Percentiles rank a stretch among this genome's conserved stretches.
Conservation (phyloP, 2,113 vertebrate species). For the Leiothrix lutea region DNA sequence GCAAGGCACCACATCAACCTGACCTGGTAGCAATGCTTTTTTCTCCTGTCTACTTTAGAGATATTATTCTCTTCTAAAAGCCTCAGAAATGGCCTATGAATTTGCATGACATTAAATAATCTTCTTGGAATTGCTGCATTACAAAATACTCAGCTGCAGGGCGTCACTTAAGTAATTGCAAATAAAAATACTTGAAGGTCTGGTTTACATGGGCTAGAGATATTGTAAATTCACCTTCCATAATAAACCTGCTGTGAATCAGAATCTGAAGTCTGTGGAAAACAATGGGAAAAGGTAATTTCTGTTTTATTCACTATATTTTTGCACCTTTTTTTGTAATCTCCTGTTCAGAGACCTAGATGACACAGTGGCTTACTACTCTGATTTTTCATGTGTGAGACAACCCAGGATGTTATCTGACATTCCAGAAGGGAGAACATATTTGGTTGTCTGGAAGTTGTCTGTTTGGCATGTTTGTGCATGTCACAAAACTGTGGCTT, state of each 20-base stretch:
- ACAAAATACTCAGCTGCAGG: neutral
- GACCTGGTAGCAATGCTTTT: neutral
- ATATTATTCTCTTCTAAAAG: neutral
- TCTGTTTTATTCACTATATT: neutral
- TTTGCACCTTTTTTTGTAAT: neutral
- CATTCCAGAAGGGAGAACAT: neutral
- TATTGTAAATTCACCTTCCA: neutral
- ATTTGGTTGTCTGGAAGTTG: neutral
- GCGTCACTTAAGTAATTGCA: neutral
- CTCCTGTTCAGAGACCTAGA: neutral
- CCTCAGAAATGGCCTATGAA: neutral
- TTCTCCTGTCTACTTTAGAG: neutral
- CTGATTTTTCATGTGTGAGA: neutral
- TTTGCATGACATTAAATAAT: slow-evolving; percentile 19
- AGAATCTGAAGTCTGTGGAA: neutral
- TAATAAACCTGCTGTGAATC: neutral
- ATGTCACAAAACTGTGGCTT: neutral
- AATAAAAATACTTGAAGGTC: neutral
- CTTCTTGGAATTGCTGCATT: neutral
- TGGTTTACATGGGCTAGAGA: neutral
- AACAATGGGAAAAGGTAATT: neutral
- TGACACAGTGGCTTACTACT: neutral
- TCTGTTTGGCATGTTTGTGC: neutral
- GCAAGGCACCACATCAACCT: neutral
- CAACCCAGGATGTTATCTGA: neutral